Conservation (phyloP, 2,113 vertebrate genomes). For the Gavialis gangeticus region DNA sequence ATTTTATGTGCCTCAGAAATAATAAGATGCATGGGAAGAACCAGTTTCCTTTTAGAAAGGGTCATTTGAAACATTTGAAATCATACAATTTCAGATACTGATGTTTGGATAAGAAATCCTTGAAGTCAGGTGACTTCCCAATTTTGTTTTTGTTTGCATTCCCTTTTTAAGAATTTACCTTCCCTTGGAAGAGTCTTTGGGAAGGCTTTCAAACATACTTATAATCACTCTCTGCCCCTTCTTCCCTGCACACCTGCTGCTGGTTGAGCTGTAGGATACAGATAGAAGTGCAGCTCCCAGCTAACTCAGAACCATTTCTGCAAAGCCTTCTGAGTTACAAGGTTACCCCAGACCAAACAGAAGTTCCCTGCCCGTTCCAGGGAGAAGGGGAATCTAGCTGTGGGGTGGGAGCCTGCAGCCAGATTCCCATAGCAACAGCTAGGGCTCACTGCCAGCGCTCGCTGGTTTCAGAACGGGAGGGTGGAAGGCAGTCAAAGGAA, state of each 20-base stretch:
- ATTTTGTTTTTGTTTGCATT: neutral
- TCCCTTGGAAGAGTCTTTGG: neutral
- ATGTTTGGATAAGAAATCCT: neutral
- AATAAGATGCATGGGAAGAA: neutral
- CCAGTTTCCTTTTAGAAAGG: neutral
- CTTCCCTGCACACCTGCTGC: neutral
- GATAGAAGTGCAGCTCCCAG: too few relatives aligned
- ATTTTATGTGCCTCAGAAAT: neutral
- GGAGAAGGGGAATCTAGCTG: too few relatives aligned
- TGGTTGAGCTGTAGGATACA: neutral
- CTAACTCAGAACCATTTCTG: too few relatives aligned
- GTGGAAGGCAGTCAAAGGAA: too few relatives aligned
- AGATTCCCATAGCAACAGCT: neutral
- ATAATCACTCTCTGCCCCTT: neutral
- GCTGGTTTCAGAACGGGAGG: too few relatives aligned
- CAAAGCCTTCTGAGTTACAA: too few relatives aligned
- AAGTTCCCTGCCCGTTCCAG: too few relatives aligned
- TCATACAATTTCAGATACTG: neutral
- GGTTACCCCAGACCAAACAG: too few relatives aligned
- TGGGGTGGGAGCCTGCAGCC: too few relatives aligned
- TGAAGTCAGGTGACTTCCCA: neutral
- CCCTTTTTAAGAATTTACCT: neutral
- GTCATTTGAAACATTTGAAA: neutral
- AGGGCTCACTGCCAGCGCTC: neutral
- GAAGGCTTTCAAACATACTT: neutral